A percentile compares a stretch with the other conserved stretches of the same genome.
These are phyloP conservation scores for Globodera rostochiensis DNA, from an alignment of 1,140 invertebrate genomes.

Conservation along the genomic window DNA sequence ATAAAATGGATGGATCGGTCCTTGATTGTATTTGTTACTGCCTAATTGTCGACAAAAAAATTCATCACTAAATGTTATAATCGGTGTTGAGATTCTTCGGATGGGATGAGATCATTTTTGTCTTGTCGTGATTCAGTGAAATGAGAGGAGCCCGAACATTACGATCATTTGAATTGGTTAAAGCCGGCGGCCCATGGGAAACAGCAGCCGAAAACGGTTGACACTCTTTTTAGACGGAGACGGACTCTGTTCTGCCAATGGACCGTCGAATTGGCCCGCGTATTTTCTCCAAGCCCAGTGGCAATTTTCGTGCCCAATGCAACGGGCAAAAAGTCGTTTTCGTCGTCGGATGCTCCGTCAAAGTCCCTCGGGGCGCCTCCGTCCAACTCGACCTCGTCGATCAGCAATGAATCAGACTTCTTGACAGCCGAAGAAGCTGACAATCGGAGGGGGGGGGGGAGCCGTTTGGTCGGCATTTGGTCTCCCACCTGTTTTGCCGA, in stretches of 20 bases:
- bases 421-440: background rate
- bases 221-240: background rate
- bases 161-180: conserved; percentile 5
- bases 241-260: background rate
- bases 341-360: background rate
- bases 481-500: background rate
- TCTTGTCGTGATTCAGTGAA: too few relatives aligned
- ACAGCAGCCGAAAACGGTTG: conserved; percentile 3
- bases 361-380: background rate
- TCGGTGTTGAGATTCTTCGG: too few relatives aligned
- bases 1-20: background rate
- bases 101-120: too few relatives aligned
- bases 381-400: conserved; percentile 20
- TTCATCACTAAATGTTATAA: too few relatives aligned
- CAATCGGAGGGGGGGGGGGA: background rate
- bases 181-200: background rate
- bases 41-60: too few relatives aligned
- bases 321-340: conserved; percentile 11
- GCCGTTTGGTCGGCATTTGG: background rate
- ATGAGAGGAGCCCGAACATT: background rate
- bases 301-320: background rate
- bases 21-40: too few relatives aligned
- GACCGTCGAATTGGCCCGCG: background rate
- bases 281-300: background rate
- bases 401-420: conserved; percentile 8